phyloP scores from a whole-genome alignment of 2,797 vertebrate genomes.

The Poliocrania exsul region DNA sequence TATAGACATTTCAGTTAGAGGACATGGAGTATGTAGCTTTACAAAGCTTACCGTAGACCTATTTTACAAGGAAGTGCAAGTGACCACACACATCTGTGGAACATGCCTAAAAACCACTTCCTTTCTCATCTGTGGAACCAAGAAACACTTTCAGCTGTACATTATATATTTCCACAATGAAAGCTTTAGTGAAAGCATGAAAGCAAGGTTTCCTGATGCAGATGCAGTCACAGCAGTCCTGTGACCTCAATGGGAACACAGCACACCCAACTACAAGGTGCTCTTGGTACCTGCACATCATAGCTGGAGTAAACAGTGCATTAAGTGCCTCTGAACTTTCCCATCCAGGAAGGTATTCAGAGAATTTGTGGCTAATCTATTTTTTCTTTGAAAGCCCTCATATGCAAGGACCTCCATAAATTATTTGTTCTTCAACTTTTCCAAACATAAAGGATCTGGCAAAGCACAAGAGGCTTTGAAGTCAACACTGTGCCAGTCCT shows the following conservation, averaged over 20 bases:
- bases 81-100: background rate
- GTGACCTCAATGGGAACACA: background rate
- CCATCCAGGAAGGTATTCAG: background rate
- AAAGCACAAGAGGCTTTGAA: background rate
- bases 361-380: background rate
- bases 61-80: background rate
- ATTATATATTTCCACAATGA: background rate
- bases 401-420: background rate
- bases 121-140: background rate
- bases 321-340: background rate
- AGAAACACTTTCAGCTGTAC: background rate
- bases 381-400: background rate
- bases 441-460: background rate
- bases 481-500: background rate
- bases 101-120: background rate
- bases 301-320: background rate
- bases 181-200: background rate
- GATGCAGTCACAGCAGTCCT: background rate
- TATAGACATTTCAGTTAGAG: background rate
- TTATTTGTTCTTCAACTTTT: background rate
- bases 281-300: background rate
- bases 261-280: background rate
- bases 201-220: background rate
- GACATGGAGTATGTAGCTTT: background rate
- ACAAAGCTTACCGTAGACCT: background rate